phyloP scores from a whole-genome alignment of 2,113 vertebrate species.

The Hippolais icterina region DNA sequence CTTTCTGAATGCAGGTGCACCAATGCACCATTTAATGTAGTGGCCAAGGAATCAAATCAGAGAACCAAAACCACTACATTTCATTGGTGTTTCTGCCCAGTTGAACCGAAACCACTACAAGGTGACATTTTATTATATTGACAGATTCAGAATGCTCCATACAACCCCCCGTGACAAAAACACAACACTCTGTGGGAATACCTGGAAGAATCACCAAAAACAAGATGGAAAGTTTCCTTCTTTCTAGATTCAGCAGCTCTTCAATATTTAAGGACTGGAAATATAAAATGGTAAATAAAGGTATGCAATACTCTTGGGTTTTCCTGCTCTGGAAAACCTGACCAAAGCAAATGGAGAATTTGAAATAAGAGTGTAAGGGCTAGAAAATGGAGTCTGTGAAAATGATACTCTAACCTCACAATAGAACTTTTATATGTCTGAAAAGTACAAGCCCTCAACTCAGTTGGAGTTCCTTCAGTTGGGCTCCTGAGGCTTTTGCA shows the following conservation, averaged over 20 bases:
- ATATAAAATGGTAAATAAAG: slow-evolving; percentile 65
- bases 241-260: slow-evolving; percentile 61
- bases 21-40: background rate
- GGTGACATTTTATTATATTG: slow-evolving; percentile 66
- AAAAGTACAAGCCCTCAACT: background rate
- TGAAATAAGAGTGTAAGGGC: background rate
- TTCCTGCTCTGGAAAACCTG: slow-evolving; percentile 62
- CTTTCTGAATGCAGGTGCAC: slow-evolving; percentile 39
- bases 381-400: background rate
- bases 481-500: background rate
- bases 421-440: background rate
- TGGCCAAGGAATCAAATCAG: background rate
- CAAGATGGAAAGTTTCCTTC: slow-evolving; percentile 59
- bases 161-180: slow-evolving; percentile 1
- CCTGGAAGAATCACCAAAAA: slow-evolving; percentile 41
- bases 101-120: background rate
- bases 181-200: slow-evolving; percentile 16
- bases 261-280: slow-evolving; percentile 63
- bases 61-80: background rate
- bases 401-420: background rate
- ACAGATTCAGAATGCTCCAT: slow-evolving; percentile 63
- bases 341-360: background rate
- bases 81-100: background rate
- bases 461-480: background rate
- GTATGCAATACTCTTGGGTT: slow-evolving; percentile 54